Conservation (phyloP, 2,113 vertebrate genomes). For the Mobula birostris region DNA sequence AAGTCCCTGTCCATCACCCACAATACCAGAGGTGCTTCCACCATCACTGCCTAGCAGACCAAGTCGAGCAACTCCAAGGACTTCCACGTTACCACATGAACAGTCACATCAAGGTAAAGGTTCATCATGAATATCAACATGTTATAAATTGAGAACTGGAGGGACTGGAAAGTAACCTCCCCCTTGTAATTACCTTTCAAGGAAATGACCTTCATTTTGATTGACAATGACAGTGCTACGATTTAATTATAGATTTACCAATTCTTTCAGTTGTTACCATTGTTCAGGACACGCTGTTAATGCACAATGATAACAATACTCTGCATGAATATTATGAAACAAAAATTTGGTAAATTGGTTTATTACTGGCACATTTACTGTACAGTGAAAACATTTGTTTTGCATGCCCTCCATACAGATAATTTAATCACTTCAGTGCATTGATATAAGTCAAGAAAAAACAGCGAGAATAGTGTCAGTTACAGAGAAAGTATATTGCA, state of each 20-base stretch:
- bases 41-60: slow-evolving; percentile 65
- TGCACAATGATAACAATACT: background rate
- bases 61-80: slow-evolving; percentile 60
- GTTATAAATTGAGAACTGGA: background rate
- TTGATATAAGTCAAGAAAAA: no score
- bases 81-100: slow-evolving; percentile 41
- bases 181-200: background rate
- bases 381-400: no score
- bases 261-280: background rate
- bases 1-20: slow-evolving; percentile 89
- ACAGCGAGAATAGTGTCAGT: no score
- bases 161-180: background rate
- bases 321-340: no score
- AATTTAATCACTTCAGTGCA: no score
- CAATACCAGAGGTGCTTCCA: slow-evolving; percentile 64
- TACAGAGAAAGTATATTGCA: no score
- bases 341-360: no score
- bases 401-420: no score
- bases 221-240: background rate
- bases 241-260: background rate
- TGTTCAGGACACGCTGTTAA: background rate
- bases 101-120: slow-evolving; percentile 1
- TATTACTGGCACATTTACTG: no score
- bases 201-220: background rate
- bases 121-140: slow-evolving; percentile 10